Percentiles rank a stretch among this genome's conserved stretches.
Conservation (phyloP, 1,140 invertebrate genomes). For the Sarcophaga bullata region DNA sequence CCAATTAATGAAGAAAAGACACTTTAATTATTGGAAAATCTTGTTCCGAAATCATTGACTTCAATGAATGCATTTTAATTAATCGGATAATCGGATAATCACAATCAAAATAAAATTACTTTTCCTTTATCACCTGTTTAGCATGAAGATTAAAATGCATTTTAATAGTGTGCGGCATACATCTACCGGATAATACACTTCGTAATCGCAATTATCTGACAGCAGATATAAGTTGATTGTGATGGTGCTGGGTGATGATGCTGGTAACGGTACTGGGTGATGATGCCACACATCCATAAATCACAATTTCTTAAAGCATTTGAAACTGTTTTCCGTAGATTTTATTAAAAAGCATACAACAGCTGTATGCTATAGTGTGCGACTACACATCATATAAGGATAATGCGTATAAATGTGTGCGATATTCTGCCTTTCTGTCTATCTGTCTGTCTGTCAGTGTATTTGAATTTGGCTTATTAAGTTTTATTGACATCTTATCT, state of each 20-base stretch:
- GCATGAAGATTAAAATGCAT: not conserved
- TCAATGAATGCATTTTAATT: too few relatives aligned
- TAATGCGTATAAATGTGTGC: too few relatives aligned
- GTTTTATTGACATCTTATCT: slow-evolving; percentile 24
- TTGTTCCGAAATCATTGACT: too few relatives aligned
- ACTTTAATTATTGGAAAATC: too few relatives aligned
- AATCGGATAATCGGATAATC: too few relatives aligned
- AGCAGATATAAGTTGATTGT: not conserved
- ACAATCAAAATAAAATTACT: not conserved
- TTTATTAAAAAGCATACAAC: not conserved
- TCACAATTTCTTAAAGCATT: slow-evolving; percentile 10
- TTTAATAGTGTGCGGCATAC: not conserved
- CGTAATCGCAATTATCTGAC: not conserved
- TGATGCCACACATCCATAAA: not conserved
- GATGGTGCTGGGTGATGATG: too few relatives aligned
- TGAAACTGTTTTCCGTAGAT: not conserved
- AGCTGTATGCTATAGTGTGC: not conserved
- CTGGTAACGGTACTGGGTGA: too few relatives aligned
- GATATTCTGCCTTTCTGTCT: too few relatives aligned
- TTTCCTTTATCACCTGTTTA: not conserved
- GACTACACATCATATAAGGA: too few relatives aligned
- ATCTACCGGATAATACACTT: not conserved
- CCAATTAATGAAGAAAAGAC: too few relatives aligned
- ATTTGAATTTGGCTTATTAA: slow-evolving; percentile 5
- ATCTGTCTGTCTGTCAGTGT: too few relatives aligned